Conservation (phyloP, 2,797 vertebrate species). For the Heterohyrax brucei region DNA sequence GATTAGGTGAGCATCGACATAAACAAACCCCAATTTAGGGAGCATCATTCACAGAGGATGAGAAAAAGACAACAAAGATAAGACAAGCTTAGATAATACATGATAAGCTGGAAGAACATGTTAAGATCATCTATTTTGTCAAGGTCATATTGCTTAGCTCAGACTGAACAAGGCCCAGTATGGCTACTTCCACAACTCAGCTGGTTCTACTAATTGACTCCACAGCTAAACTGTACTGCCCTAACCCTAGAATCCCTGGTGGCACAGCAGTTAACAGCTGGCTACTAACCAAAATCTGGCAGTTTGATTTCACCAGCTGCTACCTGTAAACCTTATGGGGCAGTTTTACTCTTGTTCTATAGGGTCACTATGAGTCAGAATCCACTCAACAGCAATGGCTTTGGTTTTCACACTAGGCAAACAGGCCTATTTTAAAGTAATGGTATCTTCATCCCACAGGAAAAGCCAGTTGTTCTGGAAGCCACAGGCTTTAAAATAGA, state of each 20-base stretch:
- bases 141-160: not conserved
- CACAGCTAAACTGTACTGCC: not conserved
- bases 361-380: too few species aligned
- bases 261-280: too few species aligned
- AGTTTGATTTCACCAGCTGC: too few species aligned
- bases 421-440: conserved; percentile 3
- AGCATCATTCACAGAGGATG: not conserved
- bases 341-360: too few species aligned
- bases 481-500: not conserved
- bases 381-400: too few species aligned
- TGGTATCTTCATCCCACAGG: not conserved
- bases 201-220: not conserved
- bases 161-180: not conserved
- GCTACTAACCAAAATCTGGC: too few species aligned
- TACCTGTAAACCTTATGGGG: too few species aligned
- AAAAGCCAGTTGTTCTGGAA: conserved; percentile 26
- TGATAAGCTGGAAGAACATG: not conserved
- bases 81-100: not conserved
- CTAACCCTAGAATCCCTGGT: too few species aligned
- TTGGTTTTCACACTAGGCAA: not conserved
- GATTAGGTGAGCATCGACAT: not conserved
- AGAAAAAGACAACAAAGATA: not conserved
- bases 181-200: not conserved
- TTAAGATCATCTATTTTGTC: not conserved
- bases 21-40: not conserved